phyloP scores from a whole-genome alignment of 1,140 invertebrate genomes.

The Euura saliciscinereae region DNA sequence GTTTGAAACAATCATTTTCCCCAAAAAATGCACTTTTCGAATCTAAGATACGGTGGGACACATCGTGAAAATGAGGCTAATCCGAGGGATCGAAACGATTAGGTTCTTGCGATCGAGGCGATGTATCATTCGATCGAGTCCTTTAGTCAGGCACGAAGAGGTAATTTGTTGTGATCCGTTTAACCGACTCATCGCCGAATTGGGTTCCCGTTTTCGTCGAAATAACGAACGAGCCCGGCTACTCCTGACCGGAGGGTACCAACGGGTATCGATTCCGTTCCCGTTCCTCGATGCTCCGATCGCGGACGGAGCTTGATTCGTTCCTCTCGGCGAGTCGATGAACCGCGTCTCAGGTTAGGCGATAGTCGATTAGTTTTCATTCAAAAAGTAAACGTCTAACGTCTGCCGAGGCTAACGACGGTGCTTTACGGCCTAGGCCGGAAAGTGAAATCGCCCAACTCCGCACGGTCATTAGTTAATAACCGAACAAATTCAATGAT shows the following conservation, averaged over 20 bases:
- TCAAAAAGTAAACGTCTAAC: too few relatives aligned
- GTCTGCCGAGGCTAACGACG: not conserved
- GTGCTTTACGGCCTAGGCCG: not conserved
- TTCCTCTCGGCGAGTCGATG: not conserved
- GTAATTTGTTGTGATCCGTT: constrained; percentile 3
- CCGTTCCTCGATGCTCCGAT: not conserved
- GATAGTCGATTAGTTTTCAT: too few relatives aligned
- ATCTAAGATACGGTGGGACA: too few relatives aligned
- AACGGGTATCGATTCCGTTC: not conserved
- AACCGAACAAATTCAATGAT: not conserved
- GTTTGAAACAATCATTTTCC: too few relatives aligned
- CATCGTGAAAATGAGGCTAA: too few relatives aligned
- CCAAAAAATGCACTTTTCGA: too few relatives aligned
- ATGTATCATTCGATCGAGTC: not conserved
- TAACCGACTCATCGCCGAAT: not conserved
- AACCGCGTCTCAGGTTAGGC: not conserved
- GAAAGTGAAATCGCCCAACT: not conserved
- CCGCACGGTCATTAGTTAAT: not conserved
- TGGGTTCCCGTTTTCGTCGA: not conserved
- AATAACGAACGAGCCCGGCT: not conserved
- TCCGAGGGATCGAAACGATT: not conserved
- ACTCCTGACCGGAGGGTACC: not conserved
- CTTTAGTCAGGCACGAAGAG: not conserved
- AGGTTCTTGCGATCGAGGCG: not conserved
- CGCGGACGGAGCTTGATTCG: not conserved